These are phyloP conservation scores for Hedya salicella DNA, from an alignment of 2,888 invertebrate species.

Conservation along the genomic window DNA sequence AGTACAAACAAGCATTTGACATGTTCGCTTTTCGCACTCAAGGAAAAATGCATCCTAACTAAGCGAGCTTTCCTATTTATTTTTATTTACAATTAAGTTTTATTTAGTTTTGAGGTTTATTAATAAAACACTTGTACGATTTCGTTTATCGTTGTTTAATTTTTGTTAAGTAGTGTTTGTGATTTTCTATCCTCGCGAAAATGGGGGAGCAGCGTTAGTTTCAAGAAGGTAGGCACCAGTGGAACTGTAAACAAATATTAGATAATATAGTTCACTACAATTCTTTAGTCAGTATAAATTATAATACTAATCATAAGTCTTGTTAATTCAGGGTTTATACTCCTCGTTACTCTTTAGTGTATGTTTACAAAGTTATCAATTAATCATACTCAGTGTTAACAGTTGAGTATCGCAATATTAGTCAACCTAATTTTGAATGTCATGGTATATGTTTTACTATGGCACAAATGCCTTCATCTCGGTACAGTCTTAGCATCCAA, in stretches of 20 bases:
- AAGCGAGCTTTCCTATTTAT: constrained; percentile 70
- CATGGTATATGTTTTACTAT: too few relatives aligned
- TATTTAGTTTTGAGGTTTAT: constrained; percentile 47
- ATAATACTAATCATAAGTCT: too few relatives aligned
- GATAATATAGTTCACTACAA: constrained; percentile 11
- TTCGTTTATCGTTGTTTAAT: constrained; percentile 53
- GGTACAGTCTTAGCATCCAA: too few relatives aligned
- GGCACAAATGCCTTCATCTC: too few relatives aligned
- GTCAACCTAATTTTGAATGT: too few relatives aligned
- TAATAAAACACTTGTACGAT: constrained; percentile 46
- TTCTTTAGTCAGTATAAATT: background rate
- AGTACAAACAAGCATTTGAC: constrained; percentile 77
- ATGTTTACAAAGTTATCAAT: too few relatives aligned
- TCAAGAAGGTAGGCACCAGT: constrained; percentile 61
- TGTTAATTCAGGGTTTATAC: too few relatives aligned
- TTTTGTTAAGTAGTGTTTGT: constrained; percentile 37
- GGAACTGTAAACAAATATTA: constrained; percentile 55
- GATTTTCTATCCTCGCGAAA: constrained; percentile 55
- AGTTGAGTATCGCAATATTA: too few relatives aligned
- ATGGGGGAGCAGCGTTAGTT: constrained; percentile 65
- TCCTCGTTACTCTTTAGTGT: too few relatives aligned
- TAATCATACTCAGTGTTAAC: too few relatives aligned
- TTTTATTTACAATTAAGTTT: constrained; percentile 66
- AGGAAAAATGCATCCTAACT: constrained; percentile 44
- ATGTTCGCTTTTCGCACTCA: constrained; percentile 59